Percentiles rank a stretch among this genome's conserved stretches.
These are phyloP conservation scores for Apodemus sylvaticus DNA, from an alignment of 2,113 vertebrate genomes.

Conservation along the genomic window DNA sequence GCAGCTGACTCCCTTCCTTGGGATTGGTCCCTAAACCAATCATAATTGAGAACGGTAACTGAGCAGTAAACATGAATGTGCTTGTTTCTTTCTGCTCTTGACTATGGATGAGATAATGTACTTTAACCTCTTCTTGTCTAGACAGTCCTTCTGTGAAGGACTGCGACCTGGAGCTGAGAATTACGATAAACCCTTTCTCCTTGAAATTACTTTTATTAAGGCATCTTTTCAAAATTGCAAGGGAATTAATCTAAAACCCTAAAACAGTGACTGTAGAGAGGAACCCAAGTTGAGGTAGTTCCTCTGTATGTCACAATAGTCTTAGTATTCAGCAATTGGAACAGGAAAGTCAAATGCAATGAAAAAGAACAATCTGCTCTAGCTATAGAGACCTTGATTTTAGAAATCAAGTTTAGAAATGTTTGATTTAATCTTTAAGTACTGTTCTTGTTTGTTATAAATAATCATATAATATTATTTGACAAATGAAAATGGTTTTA, in stretches of 20 bases:
- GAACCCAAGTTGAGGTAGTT: background rate
- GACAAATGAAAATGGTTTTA: background rate
- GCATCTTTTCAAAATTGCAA: no score
- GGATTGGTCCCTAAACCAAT: background rate
- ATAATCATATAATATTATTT: slow-evolving; percentile 22
- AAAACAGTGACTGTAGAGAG: background rate
- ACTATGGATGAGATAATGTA: background rate
- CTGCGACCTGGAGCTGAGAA: background rate
- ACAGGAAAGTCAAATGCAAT: background rate
- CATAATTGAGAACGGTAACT: background rate
- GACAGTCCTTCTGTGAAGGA: background rate
- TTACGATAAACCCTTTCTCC: background rate
- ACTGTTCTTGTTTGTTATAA: background rate
- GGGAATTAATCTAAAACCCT: background rate
- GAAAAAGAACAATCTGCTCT: fast-evolving
- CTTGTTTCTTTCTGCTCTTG: background rate
- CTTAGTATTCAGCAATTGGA: background rate
- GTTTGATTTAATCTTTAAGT: slow-evolving; percentile 16
- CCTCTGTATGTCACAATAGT: background rate
- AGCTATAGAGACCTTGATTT: background rate
- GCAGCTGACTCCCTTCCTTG: background rate
- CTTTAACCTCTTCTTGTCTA: background rate
- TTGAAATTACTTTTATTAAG: no score
- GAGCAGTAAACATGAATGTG: background rate
- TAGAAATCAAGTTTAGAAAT: background rate